Evolutionary conservation across 30 jellyfish, hydroid and myxozoan genomes (phyloP).

Genomic region (Aurelia sp.): DNA sequence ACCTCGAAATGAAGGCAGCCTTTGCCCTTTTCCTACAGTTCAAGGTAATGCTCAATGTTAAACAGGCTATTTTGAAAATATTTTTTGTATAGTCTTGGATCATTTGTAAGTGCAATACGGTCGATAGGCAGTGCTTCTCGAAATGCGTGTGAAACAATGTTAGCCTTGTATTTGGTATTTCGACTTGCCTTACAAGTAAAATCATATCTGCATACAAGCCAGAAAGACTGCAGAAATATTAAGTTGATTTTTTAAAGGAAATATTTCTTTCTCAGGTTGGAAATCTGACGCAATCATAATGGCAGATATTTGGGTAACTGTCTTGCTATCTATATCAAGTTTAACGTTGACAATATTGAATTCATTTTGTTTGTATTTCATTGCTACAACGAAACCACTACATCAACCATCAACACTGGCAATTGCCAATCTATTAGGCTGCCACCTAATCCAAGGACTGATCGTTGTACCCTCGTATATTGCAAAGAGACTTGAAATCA

Average conservation of each 20-base stretch:
- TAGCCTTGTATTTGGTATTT: too few species aligned
- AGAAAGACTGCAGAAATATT: too few species aligned
- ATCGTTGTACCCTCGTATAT: slow-evolving; percentile 84
- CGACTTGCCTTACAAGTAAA: too few species aligned
- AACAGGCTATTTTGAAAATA: too few species aligned
- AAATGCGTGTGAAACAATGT: too few species aligned
- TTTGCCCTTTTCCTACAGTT: too few species aligned
- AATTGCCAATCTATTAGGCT: slow-evolving; percentile 58
- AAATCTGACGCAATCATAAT: background rate
- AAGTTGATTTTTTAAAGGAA: background rate
- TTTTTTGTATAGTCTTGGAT: too few species aligned
- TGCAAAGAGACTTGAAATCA: slow-evolving; percentile 40
- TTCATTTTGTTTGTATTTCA: slow-evolving; percentile 33
- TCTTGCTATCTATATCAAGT: slow-evolving; percentile 19
- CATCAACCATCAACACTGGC: slow-evolving; percentile 68
- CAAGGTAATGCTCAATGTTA: too few species aligned
- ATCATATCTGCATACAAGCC: too few species aligned
- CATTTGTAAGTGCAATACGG: too few species aligned
- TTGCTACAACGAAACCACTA: background rate
- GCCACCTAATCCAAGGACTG: slow-evolving; percentile 84
- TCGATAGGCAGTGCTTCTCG: too few species aligned
- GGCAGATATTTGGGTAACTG: slow-evolving; percentile 5
- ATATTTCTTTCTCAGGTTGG: background rate
- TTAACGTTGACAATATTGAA: slow-evolving; percentile 13
- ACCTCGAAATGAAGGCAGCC: too few species aligned